Evolutionary conservation across 2,797 vertebrate genomes (phyloP), one percentile per base, ranked within the genome.

Genomic region (Parauchenoglanis punctatus): DNA sequence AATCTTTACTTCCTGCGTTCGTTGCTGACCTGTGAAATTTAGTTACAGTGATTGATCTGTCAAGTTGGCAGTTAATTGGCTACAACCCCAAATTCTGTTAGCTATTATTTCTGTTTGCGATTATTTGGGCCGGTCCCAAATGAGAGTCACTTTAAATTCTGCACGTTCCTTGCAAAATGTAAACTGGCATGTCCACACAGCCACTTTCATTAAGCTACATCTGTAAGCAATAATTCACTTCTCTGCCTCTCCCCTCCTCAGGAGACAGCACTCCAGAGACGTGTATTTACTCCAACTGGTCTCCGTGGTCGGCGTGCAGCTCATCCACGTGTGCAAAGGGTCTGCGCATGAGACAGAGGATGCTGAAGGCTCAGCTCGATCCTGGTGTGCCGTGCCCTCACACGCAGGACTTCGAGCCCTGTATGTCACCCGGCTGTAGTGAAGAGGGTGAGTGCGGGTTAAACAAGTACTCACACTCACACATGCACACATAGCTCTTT

Each of bases 221-320:
- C 40, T 28, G 15, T 28, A 49, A 82, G n/a, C n/a, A 17, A 28
- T 49, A 25, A 49, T 65, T 28, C 13, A 28, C 25, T 3, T 44
- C 80, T 46, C 25, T 49, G 49, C 84, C 56, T 54, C 61, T n/a
- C 78, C 61, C 31, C 68, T 67, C 5, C 31, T 81, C 58, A 91
- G 89, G 84, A 97, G 98, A 98, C 85, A 97, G 97, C 86, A 99
- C 97, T 18, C 97, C 98, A 0, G 97, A 99, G 94, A 99, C 97
- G 0, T 99, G 98, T 86, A 98, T 99, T 94, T 99, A 99, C 94
- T 99, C 98, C 0, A 96, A 96, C 92, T 99, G 98, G 98, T 99
- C 98, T 56, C 98, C 97, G 0, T 99, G 98, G 98, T 99, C 98
- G 0, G 97, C 97, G 81, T 99, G 98, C 88, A 99, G 98, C 93